Evolutionary conservation across 2,113 vertebrate species (phyloP).

Genomic region (Accipiter cooperii): DNA sequence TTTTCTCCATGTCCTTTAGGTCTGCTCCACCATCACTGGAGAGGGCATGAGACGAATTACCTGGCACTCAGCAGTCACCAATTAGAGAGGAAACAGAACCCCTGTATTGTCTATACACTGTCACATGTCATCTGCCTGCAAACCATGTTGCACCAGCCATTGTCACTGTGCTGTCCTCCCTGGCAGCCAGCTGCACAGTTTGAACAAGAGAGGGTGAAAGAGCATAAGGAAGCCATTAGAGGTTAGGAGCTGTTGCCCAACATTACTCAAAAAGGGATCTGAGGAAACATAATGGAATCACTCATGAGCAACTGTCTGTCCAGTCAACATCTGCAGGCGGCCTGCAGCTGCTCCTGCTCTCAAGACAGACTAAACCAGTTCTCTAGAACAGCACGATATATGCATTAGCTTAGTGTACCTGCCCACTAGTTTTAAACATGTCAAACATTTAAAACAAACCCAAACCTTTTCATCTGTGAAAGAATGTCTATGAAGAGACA

Average conservation of each 20-base stretch:
- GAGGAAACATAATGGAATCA: neutral
- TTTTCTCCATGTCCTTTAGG: neutral
- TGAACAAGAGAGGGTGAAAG: neutral
- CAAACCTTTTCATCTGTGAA: neutral
- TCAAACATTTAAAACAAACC: neutral
- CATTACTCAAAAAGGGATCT: neutral
- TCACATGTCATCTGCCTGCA: neutral
- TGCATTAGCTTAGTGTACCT: neutral
- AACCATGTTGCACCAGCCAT: neutral
- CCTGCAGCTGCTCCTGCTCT: neutral
- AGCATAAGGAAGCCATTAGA: constrained; percentile 35
- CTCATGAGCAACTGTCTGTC: neutral
- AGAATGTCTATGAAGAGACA: neutral
- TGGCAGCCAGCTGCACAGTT: neutral
- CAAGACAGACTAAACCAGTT: neutral
- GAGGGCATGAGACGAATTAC: neutral
- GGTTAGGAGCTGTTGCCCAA: neutral
- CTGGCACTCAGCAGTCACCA: neutral
- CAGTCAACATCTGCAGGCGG: neutral
- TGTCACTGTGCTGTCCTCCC: neutral
- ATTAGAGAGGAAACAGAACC: neutral
- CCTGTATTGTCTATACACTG: neutral
- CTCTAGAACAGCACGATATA: neutral
- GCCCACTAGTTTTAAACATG: neutral
- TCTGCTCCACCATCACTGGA: neutral